Conservation (phyloP, 2,113 vertebrate genomes). For the Nesoenas mayeri region DNA sequence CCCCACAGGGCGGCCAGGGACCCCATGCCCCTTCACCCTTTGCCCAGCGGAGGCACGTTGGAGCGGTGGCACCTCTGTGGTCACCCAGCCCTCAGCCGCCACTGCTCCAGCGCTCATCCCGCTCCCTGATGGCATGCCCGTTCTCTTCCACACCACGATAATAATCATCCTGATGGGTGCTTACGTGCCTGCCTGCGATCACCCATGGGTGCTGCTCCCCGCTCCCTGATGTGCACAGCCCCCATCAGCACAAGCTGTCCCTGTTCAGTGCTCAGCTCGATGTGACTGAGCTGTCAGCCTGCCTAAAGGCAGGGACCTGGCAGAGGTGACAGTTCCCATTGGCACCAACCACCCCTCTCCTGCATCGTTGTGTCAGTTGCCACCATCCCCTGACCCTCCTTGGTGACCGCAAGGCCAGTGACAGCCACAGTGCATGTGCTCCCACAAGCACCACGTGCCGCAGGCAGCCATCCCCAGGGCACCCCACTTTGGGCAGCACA, state of each 20-base stretch:
- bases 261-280: background rate
- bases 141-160: background rate
- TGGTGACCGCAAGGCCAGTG: rapidly evolving
- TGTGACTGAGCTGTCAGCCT: background rate
- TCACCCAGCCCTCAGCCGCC: background rate
- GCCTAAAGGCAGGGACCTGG: background rate
- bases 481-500: rapidly evolving
- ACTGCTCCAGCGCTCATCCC: background rate
- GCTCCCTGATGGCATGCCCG: background rate
- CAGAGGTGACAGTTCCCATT: background rate
- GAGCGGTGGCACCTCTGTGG: background rate
- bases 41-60: background rate
- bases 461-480: background rate
- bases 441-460: background rate
- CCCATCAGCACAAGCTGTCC: too few species aligned
- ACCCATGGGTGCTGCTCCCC: background rate
- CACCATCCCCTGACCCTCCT: background rate
- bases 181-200: background rate
- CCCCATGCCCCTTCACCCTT: background rate
- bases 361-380: background rate
- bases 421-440: background rate
- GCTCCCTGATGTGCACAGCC: background rate
- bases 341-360: background rate
- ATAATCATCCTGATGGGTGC: background rate
- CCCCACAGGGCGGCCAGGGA: background rate